phyloP scores from a whole-genome alignment of 64 coral and sea anemone genomes.

The Actinia equina region DNA sequence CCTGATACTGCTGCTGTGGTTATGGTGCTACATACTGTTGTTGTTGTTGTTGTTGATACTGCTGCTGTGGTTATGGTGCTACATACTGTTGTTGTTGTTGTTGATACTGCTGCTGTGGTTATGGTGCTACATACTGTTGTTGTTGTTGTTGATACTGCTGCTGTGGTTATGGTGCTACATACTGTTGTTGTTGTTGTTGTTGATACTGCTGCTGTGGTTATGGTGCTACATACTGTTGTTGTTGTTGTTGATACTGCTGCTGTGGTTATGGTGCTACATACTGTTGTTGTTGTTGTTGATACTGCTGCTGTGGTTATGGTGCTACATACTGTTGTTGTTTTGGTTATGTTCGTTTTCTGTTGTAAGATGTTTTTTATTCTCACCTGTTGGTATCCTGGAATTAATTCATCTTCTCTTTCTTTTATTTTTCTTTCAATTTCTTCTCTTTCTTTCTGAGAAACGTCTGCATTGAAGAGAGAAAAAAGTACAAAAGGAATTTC shows the following conservation, averaged over 20 bases:
- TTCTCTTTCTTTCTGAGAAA: slow-evolving; percentile 80
- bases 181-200: no score
- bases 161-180: neutral
- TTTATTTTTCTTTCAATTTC: slow-evolving; percentile 82
- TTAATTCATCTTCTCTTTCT: slow-evolving; percentile 87
- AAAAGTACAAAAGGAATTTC: neutral
- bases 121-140: no score
- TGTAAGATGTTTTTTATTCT: neutral
- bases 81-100: neutral
- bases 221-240: no score
- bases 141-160: neutral
- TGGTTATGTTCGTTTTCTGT: neutral
- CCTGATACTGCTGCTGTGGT: neutral
- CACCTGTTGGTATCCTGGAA: slow-evolving; percentile 92
- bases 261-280: no score
- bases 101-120: no score
- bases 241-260: no score
- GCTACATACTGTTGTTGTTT: neutral
- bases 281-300: neutral
- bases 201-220: no score
- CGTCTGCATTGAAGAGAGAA: slow-evolving; percentile 18
- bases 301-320: neutral
- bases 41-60: neutral
- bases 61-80: neutral
- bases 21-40: neutral